These are phyloP conservation scores for Squalus acanthias DNA, from an alignment of 2,797 vertebrate species.

Conservation along the genomic window DNA sequence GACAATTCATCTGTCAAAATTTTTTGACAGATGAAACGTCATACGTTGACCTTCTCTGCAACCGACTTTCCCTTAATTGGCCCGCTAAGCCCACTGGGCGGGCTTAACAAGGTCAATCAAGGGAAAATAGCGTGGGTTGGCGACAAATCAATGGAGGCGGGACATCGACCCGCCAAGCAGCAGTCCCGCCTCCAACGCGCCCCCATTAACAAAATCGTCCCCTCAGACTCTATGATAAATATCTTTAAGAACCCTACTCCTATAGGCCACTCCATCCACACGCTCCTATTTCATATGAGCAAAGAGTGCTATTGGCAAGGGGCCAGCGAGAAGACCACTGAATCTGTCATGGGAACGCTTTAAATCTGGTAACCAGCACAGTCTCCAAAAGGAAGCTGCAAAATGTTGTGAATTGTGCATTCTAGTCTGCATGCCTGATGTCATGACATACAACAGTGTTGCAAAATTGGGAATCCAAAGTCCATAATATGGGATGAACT, in stretches of 20 bases:
- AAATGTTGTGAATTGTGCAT: background rate
- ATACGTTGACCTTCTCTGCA: too few species aligned
- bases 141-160: too few species aligned
- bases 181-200: too few species aligned
- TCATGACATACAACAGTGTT: background rate
- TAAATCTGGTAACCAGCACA: background rate
- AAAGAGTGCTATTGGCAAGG: too few species aligned
- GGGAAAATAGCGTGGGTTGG: too few species aligned
- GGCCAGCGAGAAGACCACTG: background rate
- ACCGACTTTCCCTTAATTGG: too few species aligned
- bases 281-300: background rate
- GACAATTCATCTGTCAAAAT: too few species aligned
- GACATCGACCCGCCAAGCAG: too few species aligned
- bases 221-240: background rate
- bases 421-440: background rate
- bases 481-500: background rate
- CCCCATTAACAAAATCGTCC: too few species aligned
- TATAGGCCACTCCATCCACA: background rate
- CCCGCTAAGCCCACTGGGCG: too few species aligned
- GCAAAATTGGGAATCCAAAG: background rate
- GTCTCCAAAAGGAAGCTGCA: background rate
- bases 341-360: background rate
- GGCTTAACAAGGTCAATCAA: too few species aligned
- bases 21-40: too few species aligned
- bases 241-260: background rate